Evolutionary conservation across 2,888 invertebrate genomes (phyloP), one percentile per base, ranked within the genome.

Genomic region (Gasteruption jaculator): DNA sequence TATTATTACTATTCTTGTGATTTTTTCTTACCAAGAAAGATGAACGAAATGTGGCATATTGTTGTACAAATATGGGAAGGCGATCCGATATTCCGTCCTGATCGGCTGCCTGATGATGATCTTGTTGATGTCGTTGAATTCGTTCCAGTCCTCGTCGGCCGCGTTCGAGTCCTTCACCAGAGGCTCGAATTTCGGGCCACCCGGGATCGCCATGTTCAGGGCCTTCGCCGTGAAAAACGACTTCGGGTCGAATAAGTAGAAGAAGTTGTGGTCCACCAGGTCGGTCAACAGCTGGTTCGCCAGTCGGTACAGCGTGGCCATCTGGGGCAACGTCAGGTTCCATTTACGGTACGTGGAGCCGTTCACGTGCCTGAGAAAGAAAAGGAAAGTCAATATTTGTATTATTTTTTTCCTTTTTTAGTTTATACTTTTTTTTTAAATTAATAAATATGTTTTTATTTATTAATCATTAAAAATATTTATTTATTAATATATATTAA

Each of bases 191-290:
- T 99, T 99, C 0, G 99, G 99, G 1, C 99, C 99, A 39, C 99
- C 99, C 7, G 99, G 99, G 61, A 99, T 97, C 1, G 99, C 97
- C 89, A 99, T 93, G 68, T 99, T 99, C 39, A 99, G 74, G 3
- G 99, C 99, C 73, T 99, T 99, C 0, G 99, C 99, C 2, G 99
- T 99, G 73, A 99, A 99, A 74, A 99, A 99, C 61, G 97, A 97
- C 74, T 99, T 97, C 11, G 95, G 86, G 72, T 99, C 99, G 73
- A 99, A 99, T 3, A 99, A 77, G 68, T 99, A 99, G 74, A 97
- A 99, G 72, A 96, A 99, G 72, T 99, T 99, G 47, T 91, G 85
- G 74, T 99, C 99, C 0, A 96, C 94, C 49, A 99, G 79, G 75
- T 99, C 99, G 8, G 99, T 99, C 24, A 99, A 74, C 40, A 99